Evolutionary conservation across 2,113 vertebrate species (phyloP).

Genomic region (Tonatia bakeri): DNA sequence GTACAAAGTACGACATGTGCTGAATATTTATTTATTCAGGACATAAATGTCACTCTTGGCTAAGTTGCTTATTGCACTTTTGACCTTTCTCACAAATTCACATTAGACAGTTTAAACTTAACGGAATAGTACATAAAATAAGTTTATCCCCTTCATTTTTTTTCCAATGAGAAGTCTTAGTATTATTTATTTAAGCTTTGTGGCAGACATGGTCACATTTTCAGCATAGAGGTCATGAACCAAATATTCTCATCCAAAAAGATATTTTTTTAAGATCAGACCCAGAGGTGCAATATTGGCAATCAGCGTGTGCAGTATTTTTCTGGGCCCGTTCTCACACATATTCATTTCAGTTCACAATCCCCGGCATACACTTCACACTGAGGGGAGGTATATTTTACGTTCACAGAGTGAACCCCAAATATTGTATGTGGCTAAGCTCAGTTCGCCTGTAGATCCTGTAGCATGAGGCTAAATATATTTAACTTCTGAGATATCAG

Average conservation of each 20-base stretch:
- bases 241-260: constrained; percentile 26
- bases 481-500: background rate
- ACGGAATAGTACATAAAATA: background rate
- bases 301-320: constrained; percentile 33
- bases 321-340: constrained; percentile 58
- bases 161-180: background rate
- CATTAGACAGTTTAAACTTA: background rate
- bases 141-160: background rate
- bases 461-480: background rate
- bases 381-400: background rate
- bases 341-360: constrained; percentile 54
- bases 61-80: constrained; percentile 6
- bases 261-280: constrained; percentile 55
- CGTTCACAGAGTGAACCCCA: background rate
- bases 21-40: background rate
- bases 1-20: background rate
- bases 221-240: constrained; percentile 43
- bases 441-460: background rate
- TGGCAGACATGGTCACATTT: background rate
- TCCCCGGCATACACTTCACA: background rate
- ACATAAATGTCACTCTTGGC: background rate
- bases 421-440: background rate
- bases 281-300: constrained; percentile 13
- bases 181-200: constrained; percentile 8
- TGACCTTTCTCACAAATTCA: background rate